phyloP scores from a whole-genome alignment of 2,113 vertebrate species.

The Platycercus adscitus region DNA sequence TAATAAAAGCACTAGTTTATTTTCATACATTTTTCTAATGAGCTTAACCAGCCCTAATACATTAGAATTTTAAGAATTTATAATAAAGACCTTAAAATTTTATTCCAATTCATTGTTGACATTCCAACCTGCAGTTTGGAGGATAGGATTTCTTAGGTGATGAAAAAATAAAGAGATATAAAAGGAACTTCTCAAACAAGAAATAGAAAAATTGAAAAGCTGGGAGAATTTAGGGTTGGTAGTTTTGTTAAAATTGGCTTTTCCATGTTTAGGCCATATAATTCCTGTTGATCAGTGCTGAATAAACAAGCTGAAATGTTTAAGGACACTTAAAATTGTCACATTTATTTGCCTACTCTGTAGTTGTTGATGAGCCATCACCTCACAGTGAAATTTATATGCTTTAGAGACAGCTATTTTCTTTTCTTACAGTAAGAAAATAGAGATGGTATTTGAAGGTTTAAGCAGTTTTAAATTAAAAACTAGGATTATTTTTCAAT shows the following conservation, averaged over 20 bases:
- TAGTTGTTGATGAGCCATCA: not conserved
- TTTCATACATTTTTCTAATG: not conserved
- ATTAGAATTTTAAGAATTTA: not conserved
- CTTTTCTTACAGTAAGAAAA: not conserved
- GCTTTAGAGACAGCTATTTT: not conserved
- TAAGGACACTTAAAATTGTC: not conserved
- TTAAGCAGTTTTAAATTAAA: not conserved
- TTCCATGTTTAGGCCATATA: not conserved
- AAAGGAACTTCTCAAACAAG: not conserved
- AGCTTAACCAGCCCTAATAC: not conserved
- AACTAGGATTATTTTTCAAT: not conserved
- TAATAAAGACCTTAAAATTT: not conserved
- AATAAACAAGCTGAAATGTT: not conserved
- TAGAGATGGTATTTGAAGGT: not conserved
- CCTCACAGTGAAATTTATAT: not conserved
- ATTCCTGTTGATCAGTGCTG: not conserved
- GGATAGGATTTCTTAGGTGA: not conserved
- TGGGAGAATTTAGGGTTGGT: not conserved
- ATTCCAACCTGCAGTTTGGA: not conserved
- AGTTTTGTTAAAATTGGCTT: not conserved
- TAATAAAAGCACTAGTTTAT: not conserved
- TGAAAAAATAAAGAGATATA: fast-evolving
- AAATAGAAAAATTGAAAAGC: not conserved
- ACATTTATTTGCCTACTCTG: not conserved
- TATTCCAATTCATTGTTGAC: not conserved